Conservation (phyloP, 2,113 vertebrate genomes). For the Merops nubicus region DNA sequence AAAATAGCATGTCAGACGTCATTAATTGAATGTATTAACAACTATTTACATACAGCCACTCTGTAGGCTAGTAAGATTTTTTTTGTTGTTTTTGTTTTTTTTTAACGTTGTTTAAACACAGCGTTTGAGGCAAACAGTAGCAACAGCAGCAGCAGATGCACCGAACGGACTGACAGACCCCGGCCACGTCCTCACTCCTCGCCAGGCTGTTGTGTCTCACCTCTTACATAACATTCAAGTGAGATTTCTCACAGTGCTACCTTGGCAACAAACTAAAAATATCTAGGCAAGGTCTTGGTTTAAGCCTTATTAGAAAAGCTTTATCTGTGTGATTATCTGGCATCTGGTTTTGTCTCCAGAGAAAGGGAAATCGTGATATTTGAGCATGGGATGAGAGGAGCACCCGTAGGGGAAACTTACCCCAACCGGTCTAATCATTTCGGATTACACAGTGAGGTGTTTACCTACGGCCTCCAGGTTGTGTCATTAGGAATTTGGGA, state of each 20-base stretch:
- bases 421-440: not conserved
- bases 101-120: constrained; percentile 86
- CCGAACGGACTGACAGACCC: constrained; percentile 79
- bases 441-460: not conserved
- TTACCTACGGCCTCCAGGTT: not conserved
- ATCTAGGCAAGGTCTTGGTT: constrained; percentile 81
- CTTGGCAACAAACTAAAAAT: constrained; percentile 89
- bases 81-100: constrained; percentile 12
- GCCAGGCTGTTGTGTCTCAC: constrained; percentile 80
- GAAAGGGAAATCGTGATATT: constrained; percentile 68
- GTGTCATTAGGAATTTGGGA: not conserved
- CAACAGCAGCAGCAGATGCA: constrained; percentile 85
- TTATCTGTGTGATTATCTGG: constrained; percentile 79
- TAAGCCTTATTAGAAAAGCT: constrained; percentile 80
- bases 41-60: constrained; percentile 92
- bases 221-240: constrained; percentile 85
- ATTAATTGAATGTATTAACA: constrained; percentile 90
- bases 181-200: constrained; percentile 40
- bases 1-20: constrained; percentile 92
- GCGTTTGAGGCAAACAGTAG: constrained; percentile 88
- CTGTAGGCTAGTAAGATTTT: constrained; percentile 74
- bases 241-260: constrained; percentile 84
- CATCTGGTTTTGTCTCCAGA: constrained; percentile 74
- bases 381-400: constrained; percentile 40
- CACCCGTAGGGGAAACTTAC: constrained; percentile 35